Evolutionary conservation across 37 sponge, comb jelly and placozoan genomes (phyloP), one percentile per base, ranked within the genome.

Genomic region (Ephydatia muelleri): DNA sequence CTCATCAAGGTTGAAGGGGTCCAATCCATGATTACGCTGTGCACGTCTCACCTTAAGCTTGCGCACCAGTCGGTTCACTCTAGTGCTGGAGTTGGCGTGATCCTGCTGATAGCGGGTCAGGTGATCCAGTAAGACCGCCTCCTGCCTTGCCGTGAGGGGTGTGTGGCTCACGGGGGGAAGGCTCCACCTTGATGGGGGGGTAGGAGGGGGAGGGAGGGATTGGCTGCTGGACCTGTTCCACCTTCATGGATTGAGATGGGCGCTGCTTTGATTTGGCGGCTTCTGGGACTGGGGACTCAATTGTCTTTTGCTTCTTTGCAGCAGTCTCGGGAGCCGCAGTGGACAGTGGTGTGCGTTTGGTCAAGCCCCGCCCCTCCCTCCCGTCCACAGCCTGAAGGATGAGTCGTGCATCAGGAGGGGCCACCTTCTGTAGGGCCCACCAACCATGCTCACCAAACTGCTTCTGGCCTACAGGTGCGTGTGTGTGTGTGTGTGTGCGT

Each of bases 381-480:
- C 75, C 21, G 36, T 31, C 36, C 4, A 49, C 57, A n/a, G 78
- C 31, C 57, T 31, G 28, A 13, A 83, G 43, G 80, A 68, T 68
- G 35, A 29, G 67, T 19, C 36, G 12, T 2, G 74, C 80, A 22
- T 84, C 68, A 0, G 91, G 90, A 6, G 93, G 94, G n/a, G 38
- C 38, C 0, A 87, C 19, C 3, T 73, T 38, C 11, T 67, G 47
- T 11, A 95, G 80, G 22, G 87, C 68, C 96, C 96, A 96, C 94
- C 88, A 96, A 0, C 96, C 96, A 67, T 49, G 70, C 87, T 93
- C 91, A 34, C 86, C 79, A 36, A 96, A 78, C 74, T 82, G 82
- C 37, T 73, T 37, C 13, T 77, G 47, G 21, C 88, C 82, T 82
- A 8, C 8, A 8, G 4, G 47, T 22, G 21, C 14, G 38, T 35